phyloP scores from a whole-genome alignment of 1,140 invertebrate species.

The Apis florea region DNA sequence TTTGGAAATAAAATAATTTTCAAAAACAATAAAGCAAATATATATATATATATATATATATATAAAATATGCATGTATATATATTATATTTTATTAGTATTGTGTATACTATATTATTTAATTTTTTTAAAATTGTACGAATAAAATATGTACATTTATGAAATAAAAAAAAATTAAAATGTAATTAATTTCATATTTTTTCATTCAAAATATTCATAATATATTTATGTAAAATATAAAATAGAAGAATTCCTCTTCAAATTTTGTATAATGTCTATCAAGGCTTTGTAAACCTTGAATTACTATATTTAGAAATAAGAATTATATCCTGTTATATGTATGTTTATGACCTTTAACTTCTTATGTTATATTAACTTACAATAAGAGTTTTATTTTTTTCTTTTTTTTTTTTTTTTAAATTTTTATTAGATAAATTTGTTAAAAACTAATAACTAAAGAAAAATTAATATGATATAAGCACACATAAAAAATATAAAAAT shows the following conservation, averaged over 20 bases:
- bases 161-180: neutral
- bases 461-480: neutral
- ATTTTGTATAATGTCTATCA: neutral
- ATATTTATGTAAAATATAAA: neutral
- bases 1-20: neutral
- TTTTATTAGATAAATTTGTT: conserved; percentile 3
- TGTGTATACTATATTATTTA: neutral
- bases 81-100: neutral
- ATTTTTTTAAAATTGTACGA: neutral
- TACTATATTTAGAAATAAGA: conserved; percentile 1
- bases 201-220: neutral
- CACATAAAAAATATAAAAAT: conserved; percentile 58
- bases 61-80: neutral
- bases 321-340: neutral
- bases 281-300: neutral
- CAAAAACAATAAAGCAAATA: no score
- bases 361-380: no score
- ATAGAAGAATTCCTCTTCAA: neutral
- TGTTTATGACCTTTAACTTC: neutral
- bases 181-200: neutral
- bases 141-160: neutral
- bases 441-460: no score
- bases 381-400: neutral
- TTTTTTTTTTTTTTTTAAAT: neutral
- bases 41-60: neutral